Percentiles rank a stretch among this genome's conserved stretches.
phyloP scores from a whole-genome alignment of 1,140 invertebrate genomes.

The Drosophila parabipectinata region DNA sequence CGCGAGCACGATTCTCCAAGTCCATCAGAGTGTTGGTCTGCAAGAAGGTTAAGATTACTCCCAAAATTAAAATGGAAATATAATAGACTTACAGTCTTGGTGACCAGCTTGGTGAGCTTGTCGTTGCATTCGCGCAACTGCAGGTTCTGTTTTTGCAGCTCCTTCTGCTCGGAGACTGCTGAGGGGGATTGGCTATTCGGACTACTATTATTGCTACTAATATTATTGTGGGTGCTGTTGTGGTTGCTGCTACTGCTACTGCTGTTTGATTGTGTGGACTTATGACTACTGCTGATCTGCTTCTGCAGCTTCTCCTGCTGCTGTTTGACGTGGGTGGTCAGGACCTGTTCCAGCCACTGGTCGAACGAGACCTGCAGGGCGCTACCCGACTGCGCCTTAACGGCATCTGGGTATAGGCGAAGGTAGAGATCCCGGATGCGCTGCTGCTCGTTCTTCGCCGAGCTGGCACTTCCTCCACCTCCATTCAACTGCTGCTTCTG shows the following conservation, averaged over 20 bases:
- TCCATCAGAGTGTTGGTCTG: constrained; percentile 78
- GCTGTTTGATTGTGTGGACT: constrained; percentile 82
- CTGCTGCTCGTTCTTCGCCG: constrained; percentile 69
- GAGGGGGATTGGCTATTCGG: constrained; percentile 71
- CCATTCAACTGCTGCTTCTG: constrained; percentile 36
- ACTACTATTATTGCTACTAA: constrained; percentile 82
- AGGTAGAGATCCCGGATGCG: constrained; percentile 78
- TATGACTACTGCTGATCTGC: constrained; percentile 75
- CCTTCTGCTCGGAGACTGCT: constrained; percentile 58
- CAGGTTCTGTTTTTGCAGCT: constrained; percentile 85
- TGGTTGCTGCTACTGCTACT: constrained; percentile 50
- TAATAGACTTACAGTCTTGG: constrained; percentile 87
- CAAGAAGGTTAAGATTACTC: neutral
- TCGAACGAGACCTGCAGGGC: constrained; percentile 76
- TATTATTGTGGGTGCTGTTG: constrained; percentile 66
- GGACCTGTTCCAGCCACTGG: constrained; percentile 81
- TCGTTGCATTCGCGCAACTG: constrained; percentile 87
- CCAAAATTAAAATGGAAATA: neutral
- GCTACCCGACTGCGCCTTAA: constrained; percentile 61
- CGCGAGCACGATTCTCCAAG: constrained; percentile 72
- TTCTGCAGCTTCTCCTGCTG: constrained; percentile 49
- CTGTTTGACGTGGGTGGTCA: constrained; percentile 74
- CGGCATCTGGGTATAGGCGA: constrained; percentile 80
- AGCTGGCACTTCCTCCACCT: constrained; percentile 17
- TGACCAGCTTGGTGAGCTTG: constrained; percentile 90